Base-by-base conservation (phyloP, 1,140 invertebrate species). In the Bacillus rossius region DNA sequence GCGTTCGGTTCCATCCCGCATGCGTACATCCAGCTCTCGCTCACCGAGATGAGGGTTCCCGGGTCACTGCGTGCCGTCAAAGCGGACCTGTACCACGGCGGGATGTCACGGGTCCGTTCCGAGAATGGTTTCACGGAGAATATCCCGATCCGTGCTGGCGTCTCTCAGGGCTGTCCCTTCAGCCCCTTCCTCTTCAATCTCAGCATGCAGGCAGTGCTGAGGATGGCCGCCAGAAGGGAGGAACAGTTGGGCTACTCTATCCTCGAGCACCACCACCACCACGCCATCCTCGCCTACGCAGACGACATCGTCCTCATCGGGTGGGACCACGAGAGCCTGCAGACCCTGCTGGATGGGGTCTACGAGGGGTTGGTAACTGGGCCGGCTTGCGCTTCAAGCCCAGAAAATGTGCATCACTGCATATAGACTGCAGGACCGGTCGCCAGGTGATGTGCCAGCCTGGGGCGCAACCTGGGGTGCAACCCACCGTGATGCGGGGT, bases 181-280 rank as follows among this genome's bases (percentile, higher is more conserved):
- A 0, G 25, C 57, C 19, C 45, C 7, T 25, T 69, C 14, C 55
- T 71, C n/a, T 73, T 72, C 61, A 65, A 71, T 45, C 41, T 74
- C 16, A 62, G 59, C 29, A 60, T 71, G 5, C 66, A 72, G 52
- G 63, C 61, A 2, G 29, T 57, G 1, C 17, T 62, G 1, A n/a
- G 43, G 29, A 34, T 10, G 29, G 29, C 29, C 29, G 29, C 29
- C 29, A 34, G 29, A 10, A 34, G 29, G 29, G 29, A 34, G 10
- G 29, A 34, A 34, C 5, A 34, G 5, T 10, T 34, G 5, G 29
- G 29, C 29, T 34, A 34, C 29, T 7, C 4, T 10, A 34, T 34
- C 29, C 29, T 34, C 5, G 29, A 10, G 5, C 29, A 34, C 10
- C n/a, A n/a, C n/a, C n/a, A n/a, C n/a, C n/a, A n/a, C n/a, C n/a